Percentiles rank a stretch among this genome's conserved stretches.
These are phyloP conservation scores for Gallinago paraguaiae DNA, from an alignment of 2,113 vertebrate species.

Conservation along the genomic window DNA sequence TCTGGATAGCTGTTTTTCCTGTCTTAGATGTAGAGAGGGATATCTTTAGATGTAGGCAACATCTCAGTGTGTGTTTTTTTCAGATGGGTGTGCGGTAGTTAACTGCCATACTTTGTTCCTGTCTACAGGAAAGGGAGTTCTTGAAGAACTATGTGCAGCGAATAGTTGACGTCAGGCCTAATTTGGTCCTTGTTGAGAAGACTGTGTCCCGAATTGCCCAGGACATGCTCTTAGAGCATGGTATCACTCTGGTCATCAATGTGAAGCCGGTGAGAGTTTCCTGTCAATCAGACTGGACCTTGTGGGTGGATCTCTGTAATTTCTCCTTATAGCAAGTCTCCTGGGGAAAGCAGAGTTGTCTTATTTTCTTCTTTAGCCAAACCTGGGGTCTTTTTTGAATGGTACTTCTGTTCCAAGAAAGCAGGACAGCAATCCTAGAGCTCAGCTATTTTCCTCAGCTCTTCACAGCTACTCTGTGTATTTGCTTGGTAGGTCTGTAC, in stretches of 20 bases:
- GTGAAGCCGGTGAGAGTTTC: conserved; percentile 89
- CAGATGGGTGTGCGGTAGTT: background rate
- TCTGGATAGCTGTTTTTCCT: background rate
- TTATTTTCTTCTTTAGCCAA: background rate
- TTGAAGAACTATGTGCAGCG: conserved; percentile 97
- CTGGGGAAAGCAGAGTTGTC: background rate
- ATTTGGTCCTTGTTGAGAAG: conserved; percentile 95
- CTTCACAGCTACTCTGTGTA: background rate
- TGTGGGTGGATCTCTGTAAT: background rate
- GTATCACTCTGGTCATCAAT: conserved; percentile 95
- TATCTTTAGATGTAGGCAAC: background rate
- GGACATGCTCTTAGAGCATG: conserved; percentile 96
- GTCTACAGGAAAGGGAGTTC: conserved; percentile 91
- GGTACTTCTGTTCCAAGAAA: background rate
- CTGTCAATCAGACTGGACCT: background rate
- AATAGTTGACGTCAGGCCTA: conserved; percentile 94
- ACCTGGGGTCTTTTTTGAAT: background rate
- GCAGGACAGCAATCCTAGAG: background rate
- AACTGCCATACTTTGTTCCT: background rate
- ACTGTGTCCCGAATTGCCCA: conserved; percentile 97
- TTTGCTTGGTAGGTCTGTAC: background rate
- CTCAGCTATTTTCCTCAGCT: background rate
- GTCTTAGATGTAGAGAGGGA: background rate
- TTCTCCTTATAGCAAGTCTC: background rate
- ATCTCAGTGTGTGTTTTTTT: background rate